Percentiles rank a stretch among this genome's conserved stretches.
Evolutionary conservation across 2,113 vertebrate genomes (phyloP).

Genomic region (Urocitellus parryii): DNA sequence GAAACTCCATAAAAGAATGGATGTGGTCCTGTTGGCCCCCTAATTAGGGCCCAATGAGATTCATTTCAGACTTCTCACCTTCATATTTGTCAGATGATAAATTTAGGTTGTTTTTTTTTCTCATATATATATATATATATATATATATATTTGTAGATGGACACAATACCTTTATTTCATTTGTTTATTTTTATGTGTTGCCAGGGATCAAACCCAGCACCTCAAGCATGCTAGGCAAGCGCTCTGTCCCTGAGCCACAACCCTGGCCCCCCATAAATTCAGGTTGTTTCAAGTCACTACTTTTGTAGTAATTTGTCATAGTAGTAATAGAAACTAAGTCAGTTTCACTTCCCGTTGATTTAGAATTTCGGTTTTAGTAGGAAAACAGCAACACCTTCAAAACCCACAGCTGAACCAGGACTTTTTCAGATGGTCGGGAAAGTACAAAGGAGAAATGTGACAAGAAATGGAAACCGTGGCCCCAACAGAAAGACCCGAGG

Average conservation of each 20-base stretch:
- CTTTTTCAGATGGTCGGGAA: not conserved
- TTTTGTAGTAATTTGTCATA: slow-evolving; percentile 1
- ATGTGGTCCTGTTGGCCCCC: not conserved
- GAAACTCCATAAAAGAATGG: not conserved
- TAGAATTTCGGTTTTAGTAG: not conserved
- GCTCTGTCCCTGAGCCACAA: no score
- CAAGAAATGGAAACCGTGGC: not conserved
- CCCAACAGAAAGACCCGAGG: not conserved
- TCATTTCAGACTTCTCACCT: not conserved
- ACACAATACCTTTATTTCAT: no score
- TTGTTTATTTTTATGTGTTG: no score
- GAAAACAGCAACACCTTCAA: not conserved
- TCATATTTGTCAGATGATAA: not conserved
- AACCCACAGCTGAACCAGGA: not conserved
- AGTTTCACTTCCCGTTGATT: not conserved
- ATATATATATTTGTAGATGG: no score
- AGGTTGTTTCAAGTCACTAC: not conserved
- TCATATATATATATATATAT: no score
- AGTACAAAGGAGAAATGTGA: not conserved
- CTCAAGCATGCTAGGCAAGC: no score
- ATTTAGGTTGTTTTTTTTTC: not conserved
- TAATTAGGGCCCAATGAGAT: not conserved
- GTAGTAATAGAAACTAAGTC: not conserved
- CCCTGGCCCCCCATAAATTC: not conserved
- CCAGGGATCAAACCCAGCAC: no score